Evolutionary conservation across 2,797 vertebrate genomes (phyloP), one percentile per base, ranked within the genome.

Genomic region (Malurus leucopterus): DNA sequence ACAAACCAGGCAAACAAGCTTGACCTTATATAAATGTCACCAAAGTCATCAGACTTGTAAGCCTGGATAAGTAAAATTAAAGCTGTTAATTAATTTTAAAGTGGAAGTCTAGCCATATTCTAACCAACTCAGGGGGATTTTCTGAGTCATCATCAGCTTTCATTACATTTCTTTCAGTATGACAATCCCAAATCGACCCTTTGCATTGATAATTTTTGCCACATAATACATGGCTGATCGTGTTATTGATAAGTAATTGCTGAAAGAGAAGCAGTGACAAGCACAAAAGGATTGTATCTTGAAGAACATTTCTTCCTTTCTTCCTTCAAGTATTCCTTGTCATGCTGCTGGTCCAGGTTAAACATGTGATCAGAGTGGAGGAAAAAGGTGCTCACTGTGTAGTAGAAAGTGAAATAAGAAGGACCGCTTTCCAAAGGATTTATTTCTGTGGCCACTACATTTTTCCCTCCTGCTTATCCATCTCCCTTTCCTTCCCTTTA

Each of bases 1-100:
- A 83, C 88, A 59, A 74, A 90, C 49, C 63, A 54, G 46, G 69
- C 69, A 94, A 93, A 90, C 53, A 85, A 88, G 43, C 13, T 67
- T 94, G 83, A 85, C 34, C 41, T 91, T 93, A 81, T 76, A 83
- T 75, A 93, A 95, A 94, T 86, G 75, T 91, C 84, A 81, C 30
- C 26, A 14, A 63, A 86, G 41, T 90, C 79, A 91, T 88, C 74
- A 91, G 55, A 80, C 36, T 90, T 92, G 83, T 24, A 89, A 92
- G 44, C 36, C 62, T 90, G 71, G 36, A 11, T 72, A 88, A 77
- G 18, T 72, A 49, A 88, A 61, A 94, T 91, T 80, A 93, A 94
- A 93, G 38, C 36, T 50, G 80, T 72, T 80, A 87, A 90, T 78
- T 76, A 87, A 81, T 91, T 90, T 80, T 75, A 38, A 85, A 86